Evolutionary conservation across 2,797 vertebrate species (phyloP).

Genomic region (Melanogrammus aeglefinus): DNA sequence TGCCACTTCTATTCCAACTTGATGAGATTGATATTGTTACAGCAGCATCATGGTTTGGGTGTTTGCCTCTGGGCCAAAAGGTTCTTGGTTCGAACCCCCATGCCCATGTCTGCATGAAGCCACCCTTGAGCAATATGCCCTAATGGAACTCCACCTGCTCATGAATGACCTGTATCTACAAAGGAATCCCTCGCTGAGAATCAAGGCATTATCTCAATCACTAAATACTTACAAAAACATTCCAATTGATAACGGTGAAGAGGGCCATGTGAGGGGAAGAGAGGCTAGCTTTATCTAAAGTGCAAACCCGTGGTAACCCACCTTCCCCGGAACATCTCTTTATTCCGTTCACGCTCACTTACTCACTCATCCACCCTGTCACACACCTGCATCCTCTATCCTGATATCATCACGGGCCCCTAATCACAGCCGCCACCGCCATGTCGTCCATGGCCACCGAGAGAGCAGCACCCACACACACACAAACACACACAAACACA

Average conservation of each 20-base stretch:
- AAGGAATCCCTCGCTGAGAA: background rate
- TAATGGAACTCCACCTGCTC: background rate
- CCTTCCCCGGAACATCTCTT: background rate
- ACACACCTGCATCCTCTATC: constrained; percentile 58
- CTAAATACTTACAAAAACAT: background rate
- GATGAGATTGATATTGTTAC: background rate
- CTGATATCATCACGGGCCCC: constrained; percentile 69
- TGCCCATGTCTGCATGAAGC: background rate
- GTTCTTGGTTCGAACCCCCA: background rate
- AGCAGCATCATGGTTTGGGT: background rate
- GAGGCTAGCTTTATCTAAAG: background rate
- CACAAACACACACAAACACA: constrained; percentile 16
- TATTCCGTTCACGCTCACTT: background rate
- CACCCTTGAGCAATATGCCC: background rate
- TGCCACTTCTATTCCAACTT: background rate
- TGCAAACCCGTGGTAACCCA: background rate
- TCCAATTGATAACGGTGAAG: background rate
- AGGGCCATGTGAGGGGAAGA: background rate
- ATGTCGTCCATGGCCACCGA: constrained; percentile 61
- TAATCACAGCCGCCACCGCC: constrained; percentile 64
- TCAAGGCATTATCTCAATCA: background rate
- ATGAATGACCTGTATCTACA: background rate
- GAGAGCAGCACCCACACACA: constrained; percentile 51
- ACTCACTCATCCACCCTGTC: background rate
- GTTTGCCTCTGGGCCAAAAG: background rate